Evolutionary conservation across 2,797 vertebrate species (phyloP).

Genomic region (Balearica regulorum): DNA sequence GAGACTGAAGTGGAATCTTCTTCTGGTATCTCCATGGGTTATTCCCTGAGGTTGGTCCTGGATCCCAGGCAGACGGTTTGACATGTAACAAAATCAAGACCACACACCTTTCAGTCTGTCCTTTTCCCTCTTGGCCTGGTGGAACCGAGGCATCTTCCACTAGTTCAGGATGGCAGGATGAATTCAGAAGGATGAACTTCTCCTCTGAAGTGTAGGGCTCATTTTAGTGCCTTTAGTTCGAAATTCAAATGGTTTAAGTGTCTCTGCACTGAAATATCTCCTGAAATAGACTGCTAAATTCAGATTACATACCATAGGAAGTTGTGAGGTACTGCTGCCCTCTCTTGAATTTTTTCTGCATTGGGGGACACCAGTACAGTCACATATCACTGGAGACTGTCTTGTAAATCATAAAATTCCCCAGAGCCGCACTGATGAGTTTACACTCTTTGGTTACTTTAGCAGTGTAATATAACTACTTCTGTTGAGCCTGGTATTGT

Average conservation of each 20-base stretch:
- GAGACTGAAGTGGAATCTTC: background rate
- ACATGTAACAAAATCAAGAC: background rate
- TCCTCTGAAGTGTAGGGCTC: background rate
- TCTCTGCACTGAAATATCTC: background rate
- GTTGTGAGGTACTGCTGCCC: background rate
- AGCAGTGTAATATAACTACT: background rate
- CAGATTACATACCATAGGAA: background rate
- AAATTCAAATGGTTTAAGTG: background rate
- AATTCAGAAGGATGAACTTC: background rate
- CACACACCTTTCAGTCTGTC: background rate
- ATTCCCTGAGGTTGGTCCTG: background rate
- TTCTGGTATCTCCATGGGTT: background rate
- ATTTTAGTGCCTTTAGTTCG: background rate
- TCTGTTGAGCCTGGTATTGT: background rate
- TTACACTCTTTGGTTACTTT: background rate
- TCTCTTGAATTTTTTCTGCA: background rate
- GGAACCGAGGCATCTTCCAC: background rate
- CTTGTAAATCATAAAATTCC: background rate
- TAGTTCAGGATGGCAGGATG: background rate
- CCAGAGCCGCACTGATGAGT: rapidly evolving
- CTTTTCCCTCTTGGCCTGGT: background rate
- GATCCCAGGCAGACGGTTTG: background rate
- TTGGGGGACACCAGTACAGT: background rate
- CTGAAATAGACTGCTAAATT: background rate
- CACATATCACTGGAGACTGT: background rate